phyloP scores from a whole-genome alignment of 2,113 vertebrate species.

The Salvelinus fontinalis region DNA sequence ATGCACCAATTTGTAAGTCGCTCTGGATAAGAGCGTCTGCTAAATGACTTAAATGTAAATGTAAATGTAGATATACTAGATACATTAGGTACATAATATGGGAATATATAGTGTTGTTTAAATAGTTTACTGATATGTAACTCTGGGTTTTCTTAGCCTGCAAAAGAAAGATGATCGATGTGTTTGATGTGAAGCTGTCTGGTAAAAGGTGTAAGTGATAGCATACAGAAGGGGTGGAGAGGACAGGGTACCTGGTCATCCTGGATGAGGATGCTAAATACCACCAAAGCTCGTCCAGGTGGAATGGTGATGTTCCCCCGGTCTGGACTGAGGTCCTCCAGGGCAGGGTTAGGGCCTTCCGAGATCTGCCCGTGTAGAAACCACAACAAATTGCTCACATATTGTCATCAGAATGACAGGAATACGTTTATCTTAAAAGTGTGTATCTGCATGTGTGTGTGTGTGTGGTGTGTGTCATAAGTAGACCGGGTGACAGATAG shows the following conservation, averaged over 20 bases:
- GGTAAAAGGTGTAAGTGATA: background rate
- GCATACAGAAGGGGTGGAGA: background rate
- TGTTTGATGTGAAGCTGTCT: background rate
- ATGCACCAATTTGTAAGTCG: too few relatives aligned
- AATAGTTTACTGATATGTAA: background rate
- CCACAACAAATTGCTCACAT: background rate
- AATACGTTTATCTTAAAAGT: background rate
- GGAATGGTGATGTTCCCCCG: constrained; percentile 87
- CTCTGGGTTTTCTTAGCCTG: too few relatives aligned
- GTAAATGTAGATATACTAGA: too few relatives aligned
- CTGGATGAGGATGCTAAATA: constrained; percentile 82
- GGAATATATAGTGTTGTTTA: too few relatives aligned
- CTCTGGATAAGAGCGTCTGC: too few relatives aligned
- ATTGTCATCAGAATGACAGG: background rate
- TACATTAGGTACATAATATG: too few relatives aligned
- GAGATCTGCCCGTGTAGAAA: constrained; percentile 73
- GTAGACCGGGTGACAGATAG: background rate
- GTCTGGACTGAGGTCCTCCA: constrained; percentile 87
- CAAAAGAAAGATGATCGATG: background rate
- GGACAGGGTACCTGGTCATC: constrained; percentile 85
- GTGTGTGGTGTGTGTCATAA: background rate
- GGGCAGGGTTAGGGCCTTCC: constrained; percentile 82
- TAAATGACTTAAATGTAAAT: too few relatives aligned
- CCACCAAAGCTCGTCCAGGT: constrained; percentile 78
- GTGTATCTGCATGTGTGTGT: background rate